Base-by-base conservation (phyloP, 1,140 invertebrate genomes). In the Monomorium pharaonis region DNA sequence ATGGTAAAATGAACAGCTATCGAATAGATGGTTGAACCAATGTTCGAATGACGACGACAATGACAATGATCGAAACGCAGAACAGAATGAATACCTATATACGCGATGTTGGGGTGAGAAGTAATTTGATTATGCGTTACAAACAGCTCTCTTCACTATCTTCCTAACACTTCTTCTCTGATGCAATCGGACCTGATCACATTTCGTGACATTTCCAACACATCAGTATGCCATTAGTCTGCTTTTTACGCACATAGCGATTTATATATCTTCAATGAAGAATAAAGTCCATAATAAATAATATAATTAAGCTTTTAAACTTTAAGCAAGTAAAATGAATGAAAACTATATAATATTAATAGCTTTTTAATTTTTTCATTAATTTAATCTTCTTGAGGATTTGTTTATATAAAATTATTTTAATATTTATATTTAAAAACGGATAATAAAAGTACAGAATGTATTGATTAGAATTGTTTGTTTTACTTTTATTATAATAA, bases 1-100 rank as follows among this genome's bases (percentile, higher is more conserved):
- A 69, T 33, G 37, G 44, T 62, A 84, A 84, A 69, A 84, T n/a
- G 54, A 84, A 84, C 69, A 76, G 51, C 80, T n/a, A 60, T 44
- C 16, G 47, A 21, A 70, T 56, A 16, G 63, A 80, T 80, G 63
- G 14, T 5, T 80, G 21, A 70, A 80, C 47, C 47, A 80, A 70
- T 69, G 63, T 69, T 51, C 63, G 47, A 80, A 69, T 63, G 21
- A 80, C 76, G 67, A 75, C 42, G 18, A 62, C 56, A 16, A 37
- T 9, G 70, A 75, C 72, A 56, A 24, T 37, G 54, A 67, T 27
- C 14, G 58, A 78, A 14, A 51, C 18, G n/a, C 58, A 18, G n/a
- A 78, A 37, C 63, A 27, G 63, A 27, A 56, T 54, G 16, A 49
- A 65, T 69, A 80, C 54, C 49, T 69, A 69, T 69, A 54, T 67